These are phyloP conservation scores for Siphamia tubifer DNA, from an alignment of 2,113 vertebrate species.

Conservation along the genomic window DNA sequence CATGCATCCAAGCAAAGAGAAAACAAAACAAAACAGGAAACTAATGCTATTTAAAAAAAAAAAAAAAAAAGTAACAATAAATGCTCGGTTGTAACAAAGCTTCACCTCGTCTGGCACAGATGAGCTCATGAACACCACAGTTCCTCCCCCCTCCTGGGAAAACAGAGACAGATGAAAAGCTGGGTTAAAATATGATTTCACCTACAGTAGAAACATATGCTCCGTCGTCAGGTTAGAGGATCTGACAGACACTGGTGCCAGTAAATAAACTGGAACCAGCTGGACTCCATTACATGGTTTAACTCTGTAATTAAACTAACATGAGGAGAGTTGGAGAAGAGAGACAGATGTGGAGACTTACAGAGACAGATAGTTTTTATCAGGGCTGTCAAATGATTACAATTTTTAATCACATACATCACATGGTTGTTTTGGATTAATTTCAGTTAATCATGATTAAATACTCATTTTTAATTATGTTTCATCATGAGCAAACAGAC, in stretches of 20 bases:
- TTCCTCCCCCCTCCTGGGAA: conserved; percentile 90
- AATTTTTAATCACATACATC: no score
- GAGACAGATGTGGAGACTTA: not conserved
- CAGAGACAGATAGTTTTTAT: not conserved
- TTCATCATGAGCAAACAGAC: no score
- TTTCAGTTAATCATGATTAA: no score
- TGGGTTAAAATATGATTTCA: not conserved
- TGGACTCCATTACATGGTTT: not conserved
- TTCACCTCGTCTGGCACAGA: conserved; percentile 96
- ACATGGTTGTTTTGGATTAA: no score
- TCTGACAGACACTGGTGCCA: conserved; percentile 26
- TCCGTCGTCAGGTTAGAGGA: conserved; percentile 14
- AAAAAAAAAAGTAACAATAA: not conserved
- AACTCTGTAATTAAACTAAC: not conserved
- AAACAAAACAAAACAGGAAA: conserved; percentile 7
- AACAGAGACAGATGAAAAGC: conserved; percentile 41
- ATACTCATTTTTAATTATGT: no score
- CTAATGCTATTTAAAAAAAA: not conserved
- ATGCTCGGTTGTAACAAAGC: not conserved
- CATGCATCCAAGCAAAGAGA: not conserved
- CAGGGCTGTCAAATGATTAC: no score
- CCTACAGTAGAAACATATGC: conserved; percentile 24
- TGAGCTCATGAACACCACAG: conserved; percentile 95
- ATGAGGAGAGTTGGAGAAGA: not conserved
- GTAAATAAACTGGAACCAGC: conserved; percentile 3